Conservation (phyloP, 2,797 vertebrate genomes). For the Numenius phaeopus region DNA sequence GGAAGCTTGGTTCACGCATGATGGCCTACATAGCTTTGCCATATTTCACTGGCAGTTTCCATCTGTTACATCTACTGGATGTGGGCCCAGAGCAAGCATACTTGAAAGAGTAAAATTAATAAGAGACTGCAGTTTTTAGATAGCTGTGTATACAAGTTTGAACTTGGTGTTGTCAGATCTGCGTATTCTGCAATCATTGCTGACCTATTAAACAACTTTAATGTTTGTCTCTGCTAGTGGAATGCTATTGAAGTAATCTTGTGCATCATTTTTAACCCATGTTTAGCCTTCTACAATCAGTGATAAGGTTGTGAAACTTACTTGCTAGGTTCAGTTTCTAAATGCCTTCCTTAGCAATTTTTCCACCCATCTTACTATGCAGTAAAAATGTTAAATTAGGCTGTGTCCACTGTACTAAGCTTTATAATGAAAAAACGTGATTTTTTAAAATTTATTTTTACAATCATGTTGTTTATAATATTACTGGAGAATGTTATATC, state of each 20-base stretch:
- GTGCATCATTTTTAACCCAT: neutral
- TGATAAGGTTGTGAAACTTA: neutral
- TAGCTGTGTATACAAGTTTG: conserved; percentile 4
- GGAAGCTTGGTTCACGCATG: neutral
- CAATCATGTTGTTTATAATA: fast-evolving
- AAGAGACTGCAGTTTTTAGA: conserved; percentile 1
- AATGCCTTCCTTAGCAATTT: neutral
- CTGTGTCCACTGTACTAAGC: neutral
- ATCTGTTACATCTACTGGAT: conserved; percentile 50
- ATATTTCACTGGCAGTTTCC: conserved; percentile 22
- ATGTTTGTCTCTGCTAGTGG: neutral
- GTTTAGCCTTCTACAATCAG: neutral
- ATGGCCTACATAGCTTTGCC: neutral
- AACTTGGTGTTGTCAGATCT: neutral
- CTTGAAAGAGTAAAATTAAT: conserved; percentile 29
- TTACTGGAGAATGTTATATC: neutral
- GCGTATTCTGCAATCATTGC: neutral
- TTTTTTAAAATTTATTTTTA: neutral
- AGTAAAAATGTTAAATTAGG: neutral
- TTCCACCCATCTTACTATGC: neutral
- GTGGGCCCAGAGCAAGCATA: neutral
- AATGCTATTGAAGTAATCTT: neutral
- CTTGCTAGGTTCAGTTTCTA: neutral
- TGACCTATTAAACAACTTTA: neutral
- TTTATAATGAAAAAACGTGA: neutral